Base-by-base conservation (phyloP, 2,888 invertebrate genomes). In the Apamea epomidion region DNA sequence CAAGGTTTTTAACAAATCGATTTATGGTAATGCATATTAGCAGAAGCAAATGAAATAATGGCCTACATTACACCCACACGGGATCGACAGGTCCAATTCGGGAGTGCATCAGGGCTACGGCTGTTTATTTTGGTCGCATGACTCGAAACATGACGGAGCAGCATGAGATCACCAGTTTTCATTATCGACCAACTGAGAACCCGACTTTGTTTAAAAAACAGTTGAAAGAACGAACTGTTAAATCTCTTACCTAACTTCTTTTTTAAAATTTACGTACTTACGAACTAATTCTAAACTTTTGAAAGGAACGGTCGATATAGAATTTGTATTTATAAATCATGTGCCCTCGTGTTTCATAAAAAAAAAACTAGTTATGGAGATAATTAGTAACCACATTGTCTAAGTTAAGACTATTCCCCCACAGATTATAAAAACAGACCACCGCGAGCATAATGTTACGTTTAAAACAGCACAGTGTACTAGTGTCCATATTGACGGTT, bases 81-180 rank as follows among this genome's bases (percentile, higher is more conserved):
- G 84, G 87, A 85, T 91, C 90, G 90, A 90, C 91, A 90, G 91
- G 91, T 92, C 94, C 93, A 91, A 91, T 94, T 93, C 91, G 91
- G 94, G 93, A 93, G 89, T 92, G 92, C 92, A 92, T 92, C 93
- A 93, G 92, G 91, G 84, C 89, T 89, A 85, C 83, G 84, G 88
- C 80, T 88, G 92, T 93, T 93, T 96, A 96, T 96, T 96, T 96
- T 91, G 87, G 96, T 94, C 93, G 90, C 83, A 91, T 96, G 96
- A 96, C 94, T 95, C 92, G 93, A 87, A 86, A 87, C 91, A 93
- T 95, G 95, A 94, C 95, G 94, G 93, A 92, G 92, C 94, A 90
- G 84, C 86, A 91, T 96, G 96, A 96, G 96, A 95, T 96, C 96
- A 96, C 94, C 95, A 92, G 88, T 92, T 91, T 93, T 90, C 92